Conservation (phyloP, 2,113 vertebrate genomes). For the Stigmatopora argus region DNA sequence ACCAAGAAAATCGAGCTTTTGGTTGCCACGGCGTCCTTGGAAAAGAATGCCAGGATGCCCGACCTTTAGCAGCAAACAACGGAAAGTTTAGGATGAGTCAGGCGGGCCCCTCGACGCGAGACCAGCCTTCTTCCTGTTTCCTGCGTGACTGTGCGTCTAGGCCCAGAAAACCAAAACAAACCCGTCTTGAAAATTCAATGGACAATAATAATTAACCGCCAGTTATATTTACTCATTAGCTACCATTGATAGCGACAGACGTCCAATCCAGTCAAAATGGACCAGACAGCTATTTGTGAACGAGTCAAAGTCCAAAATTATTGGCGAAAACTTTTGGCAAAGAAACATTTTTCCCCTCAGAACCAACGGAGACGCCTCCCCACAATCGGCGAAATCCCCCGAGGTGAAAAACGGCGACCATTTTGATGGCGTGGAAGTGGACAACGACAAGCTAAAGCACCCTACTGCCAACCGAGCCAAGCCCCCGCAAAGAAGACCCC, state of each 20-base stretch:
- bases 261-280: too few relatives aligned
- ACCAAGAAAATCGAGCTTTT: slow-evolving; percentile 39
- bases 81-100: slow-evolving; percentile 67
- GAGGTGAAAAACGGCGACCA: slow-evolving; percentile 46
- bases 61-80: slow-evolving; percentile 44
- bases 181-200: slow-evolving; percentile 18
- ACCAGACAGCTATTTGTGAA: too few relatives aligned
- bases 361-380: slow-evolving; percentile 46
- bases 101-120: slow-evolving; percentile 51
- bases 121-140: slow-evolving; percentile 67
- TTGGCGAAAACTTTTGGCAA: neutral
- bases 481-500: slow-evolving; percentile 70
- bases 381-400: slow-evolving; percentile 32
- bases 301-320: too few relatives aligned
- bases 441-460: slow-evolving; percentile 67
- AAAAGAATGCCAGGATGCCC: slow-evolving; percentile 58
- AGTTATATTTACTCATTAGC: neutral
- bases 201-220: neutral
- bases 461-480: slow-evolving; percentile 74
- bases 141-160: slow-evolving; percentile 33
- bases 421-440: slow-evolving; percentile 64
- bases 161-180: slow-evolving; percentile 33
- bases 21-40: slow-evolving; percentile 50
- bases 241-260: too few relatives aligned
- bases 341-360: slow-evolving; percentile 16